These are phyloP conservation scores for Bombycilla garrulus DNA, from an alignment of 2,113 vertebrate genomes.

Conservation along the genomic window DNA sequence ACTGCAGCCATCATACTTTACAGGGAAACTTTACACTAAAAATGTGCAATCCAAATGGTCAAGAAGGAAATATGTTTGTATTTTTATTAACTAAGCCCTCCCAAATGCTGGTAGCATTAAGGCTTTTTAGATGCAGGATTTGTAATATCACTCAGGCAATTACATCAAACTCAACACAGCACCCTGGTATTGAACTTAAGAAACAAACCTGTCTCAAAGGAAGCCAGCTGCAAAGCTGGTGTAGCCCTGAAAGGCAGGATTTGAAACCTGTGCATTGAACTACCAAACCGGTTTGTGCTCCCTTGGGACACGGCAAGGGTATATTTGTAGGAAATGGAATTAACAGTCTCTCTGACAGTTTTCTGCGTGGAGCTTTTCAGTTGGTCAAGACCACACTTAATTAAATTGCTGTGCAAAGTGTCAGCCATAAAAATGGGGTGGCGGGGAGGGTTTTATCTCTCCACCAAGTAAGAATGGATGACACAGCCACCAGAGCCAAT, in stretches of 20 bases:
- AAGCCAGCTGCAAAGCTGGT: background rate
- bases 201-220: background rate
- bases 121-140: background rate
- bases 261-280: background rate
- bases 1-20: background rate
- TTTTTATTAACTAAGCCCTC: background rate
- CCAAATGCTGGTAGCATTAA: background rate
- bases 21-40: no score
- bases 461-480: background rate
- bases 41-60: background rate
- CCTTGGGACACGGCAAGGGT: background rate
- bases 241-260: background rate
- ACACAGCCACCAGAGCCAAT: background rate
- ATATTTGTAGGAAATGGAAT: slow-evolving; percentile 16
- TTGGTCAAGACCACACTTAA: slow-evolving; percentile 43
- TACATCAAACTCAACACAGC: background rate
- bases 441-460: background rate
- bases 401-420: slow-evolving; percentile 38
- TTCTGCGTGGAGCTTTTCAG: slow-evolving; percentile 31
- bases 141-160: background rate
- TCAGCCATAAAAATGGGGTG: slow-evolving; percentile 13
- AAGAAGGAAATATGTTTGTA: background rate
- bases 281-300: background rate
- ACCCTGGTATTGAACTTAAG: background rate
- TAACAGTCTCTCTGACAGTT: slow-evolving; percentile 14